These are phyloP conservation scores for Pheosia tremula DNA, from an alignment of 2,888 invertebrate genomes.

Conservation along the genomic window DNA sequence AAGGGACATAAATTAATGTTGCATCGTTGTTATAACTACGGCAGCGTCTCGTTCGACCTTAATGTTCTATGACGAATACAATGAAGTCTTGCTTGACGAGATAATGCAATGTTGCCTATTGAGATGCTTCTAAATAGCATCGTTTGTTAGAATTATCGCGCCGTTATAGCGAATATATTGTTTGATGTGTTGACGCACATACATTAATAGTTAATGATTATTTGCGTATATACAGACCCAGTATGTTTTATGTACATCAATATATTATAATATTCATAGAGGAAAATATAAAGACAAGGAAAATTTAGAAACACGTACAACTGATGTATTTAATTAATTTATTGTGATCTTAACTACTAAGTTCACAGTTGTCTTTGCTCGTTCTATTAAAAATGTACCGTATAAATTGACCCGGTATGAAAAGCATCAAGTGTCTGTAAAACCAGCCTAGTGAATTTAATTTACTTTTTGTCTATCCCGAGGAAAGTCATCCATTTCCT, in stretches of 20 bases:
- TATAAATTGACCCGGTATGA: no score
- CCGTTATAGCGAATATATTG: slow-evolving; percentile 13
- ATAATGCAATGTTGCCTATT: slow-evolving; percentile 20
- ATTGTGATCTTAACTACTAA: not conserved
- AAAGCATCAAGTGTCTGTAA: no score
- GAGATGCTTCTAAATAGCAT: slow-evolving; percentile 17
- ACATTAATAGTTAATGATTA: slow-evolving; percentile 1
- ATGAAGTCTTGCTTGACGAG: slow-evolving; percentile 21
- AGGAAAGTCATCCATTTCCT: no score
- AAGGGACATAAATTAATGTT: slow-evolving; percentile 49
- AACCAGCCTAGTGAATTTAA: no score
- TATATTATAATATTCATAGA: not conserved
- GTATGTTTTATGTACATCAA: not conserved
- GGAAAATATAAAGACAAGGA: slow-evolving; percentile 5
- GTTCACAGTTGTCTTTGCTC: no score
- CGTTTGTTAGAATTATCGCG: slow-evolving; percentile 21
- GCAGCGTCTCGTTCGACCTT: slow-evolving; percentile 37
- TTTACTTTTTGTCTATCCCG: no score
- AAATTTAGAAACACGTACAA: not conserved
- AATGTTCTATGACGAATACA: slow-evolving; percentile 37
- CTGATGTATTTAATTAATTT: not conserved
- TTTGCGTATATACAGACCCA: not conserved
- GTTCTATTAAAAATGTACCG: no score
- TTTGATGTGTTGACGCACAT: slow-evolving; percentile 12
- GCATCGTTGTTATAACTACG: slow-evolving; percentile 40